Evolutionary conservation across 2,888 invertebrate genomes (phyloP), one percentile per base, ranked within the genome.

Genomic region (Patella caerulea): DNA sequence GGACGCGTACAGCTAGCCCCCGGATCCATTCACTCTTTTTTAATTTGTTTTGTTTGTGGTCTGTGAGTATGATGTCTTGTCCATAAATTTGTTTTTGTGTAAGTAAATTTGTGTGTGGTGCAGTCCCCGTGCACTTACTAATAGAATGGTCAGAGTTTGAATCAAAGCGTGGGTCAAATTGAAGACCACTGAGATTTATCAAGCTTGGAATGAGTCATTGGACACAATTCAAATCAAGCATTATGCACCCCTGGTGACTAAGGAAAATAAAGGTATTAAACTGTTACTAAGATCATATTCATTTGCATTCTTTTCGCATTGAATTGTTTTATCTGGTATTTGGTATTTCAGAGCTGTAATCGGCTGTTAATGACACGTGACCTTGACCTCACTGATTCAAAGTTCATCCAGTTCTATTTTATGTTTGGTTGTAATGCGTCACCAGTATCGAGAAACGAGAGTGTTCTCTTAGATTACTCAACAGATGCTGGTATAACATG

Each of bases 371-470:
- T 88, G 24, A 91, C 91, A 4, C 81, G 78, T 52, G 90, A 90
- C 76, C 84, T 92, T 54, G 90, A 92, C 85, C 86, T 92, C 59
- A 83, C 85, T n/a, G 76, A 85, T 9, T 90, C 91, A 12, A 85
- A 86, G 59, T 90, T 88, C 72, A 84, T 92, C 19, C 92, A 92
- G 86, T 92, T 92, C 83, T 86, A 91, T 82, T 90, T 92, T 78
- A 83, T 88, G 81, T 91, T 90, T 81, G 92, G 92, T 3, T 92
- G 92, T 79, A 77, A 88, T 34, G 79, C 86, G 7, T 77, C 84
- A 7, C 89, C 91, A 3, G 80, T 80, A 14, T 80, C 81, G 19
- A 82, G 89, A 34, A 89, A 91, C 77, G 87, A 91, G 79, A 89
- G 89, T 29, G 90, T 92, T 4, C 83, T 92, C 34, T 82, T 92